These are phyloP conservation scores for Cyrtodaria siliqua DNA, from an alignment of 2,888 invertebrate species.

Conservation along the genomic window DNA sequence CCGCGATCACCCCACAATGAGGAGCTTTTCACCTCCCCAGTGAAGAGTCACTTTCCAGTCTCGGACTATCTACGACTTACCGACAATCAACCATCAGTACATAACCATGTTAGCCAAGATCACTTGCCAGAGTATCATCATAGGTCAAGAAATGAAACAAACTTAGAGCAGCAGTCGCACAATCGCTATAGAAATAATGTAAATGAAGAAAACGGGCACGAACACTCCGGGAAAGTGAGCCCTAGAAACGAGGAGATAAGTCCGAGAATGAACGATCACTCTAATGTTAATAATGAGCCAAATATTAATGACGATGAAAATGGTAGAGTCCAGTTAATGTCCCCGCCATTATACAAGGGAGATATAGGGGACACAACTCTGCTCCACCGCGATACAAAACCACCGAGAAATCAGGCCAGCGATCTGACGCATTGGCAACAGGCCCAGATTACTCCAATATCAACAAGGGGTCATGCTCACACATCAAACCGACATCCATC, in stretches of 20 bases:
- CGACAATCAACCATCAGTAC: constrained; percentile 28
- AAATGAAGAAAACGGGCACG: neutral
- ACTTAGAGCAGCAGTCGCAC: constrained; percentile 6
- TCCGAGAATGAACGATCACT: neutral
- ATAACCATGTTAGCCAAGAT: constrained; percentile 5
- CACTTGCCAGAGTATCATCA: constrained; percentile 3
- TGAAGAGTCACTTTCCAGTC: constrained; percentile 49
- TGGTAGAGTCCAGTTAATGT: constrained; percentile 34
- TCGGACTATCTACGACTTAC: constrained; percentile 49
- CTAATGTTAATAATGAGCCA: neutral
- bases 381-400: constrained; percentile 19
- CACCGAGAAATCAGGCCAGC: constrained; percentile 13
- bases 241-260: neutral
- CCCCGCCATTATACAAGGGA: constrained; percentile 51
- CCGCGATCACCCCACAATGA: constrained; percentile 40
- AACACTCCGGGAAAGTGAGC: neutral
- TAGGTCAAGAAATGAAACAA: constrained; percentile 11
- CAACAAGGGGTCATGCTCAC: too few species aligned
- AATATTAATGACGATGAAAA: constrained; percentile 18
- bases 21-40: constrained; percentile 54
- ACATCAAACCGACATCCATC: neutral
- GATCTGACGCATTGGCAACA: constrained; percentile 81
- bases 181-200: neutral
- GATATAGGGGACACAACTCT: constrained; percentile 24
- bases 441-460: constrained; percentile 64